These are phyloP conservation scores for Halcyon senegalensis DNA, from an alignment of 2,113 vertebrate genomes.

Conservation along the genomic window DNA sequence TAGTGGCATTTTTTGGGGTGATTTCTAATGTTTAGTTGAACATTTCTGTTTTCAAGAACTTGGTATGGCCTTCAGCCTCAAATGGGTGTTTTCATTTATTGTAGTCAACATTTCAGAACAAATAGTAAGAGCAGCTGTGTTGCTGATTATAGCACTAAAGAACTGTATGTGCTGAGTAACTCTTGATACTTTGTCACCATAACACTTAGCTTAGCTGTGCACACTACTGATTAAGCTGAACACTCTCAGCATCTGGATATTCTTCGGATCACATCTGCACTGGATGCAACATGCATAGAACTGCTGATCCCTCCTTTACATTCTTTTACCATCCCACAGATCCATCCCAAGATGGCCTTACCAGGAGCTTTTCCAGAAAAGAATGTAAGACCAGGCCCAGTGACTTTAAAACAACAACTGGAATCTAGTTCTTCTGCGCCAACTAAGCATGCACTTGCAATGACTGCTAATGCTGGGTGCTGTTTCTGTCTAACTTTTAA, in stretches of 20 bases:
- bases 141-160: background rate
- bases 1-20: rapidly evolving
- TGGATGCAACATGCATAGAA: background rate
- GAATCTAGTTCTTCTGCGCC: background rate
- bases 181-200: background rate
- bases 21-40: background rate
- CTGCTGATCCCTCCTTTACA: background rate
- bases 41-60: background rate
- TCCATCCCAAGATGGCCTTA: background rate
- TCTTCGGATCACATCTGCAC: background rate
- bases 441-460: background rate
- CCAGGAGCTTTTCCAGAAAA: background rate
- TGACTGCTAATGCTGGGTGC: background rate
- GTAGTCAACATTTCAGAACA: background rate
- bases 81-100: background rate
- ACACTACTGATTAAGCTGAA: background rate
- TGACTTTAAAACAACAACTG: background rate
- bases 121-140: background rate
- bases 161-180: background rate
- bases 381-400: rapidly evolving
- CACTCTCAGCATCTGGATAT: background rate
- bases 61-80: background rate
- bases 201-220: background rate
- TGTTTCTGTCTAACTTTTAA: background rate
- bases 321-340: background rate